These are phyloP conservation scores for Hypotaenidia okinawae DNA, from an alignment of 2,797 vertebrate species.

Conservation along the genomic window DNA sequence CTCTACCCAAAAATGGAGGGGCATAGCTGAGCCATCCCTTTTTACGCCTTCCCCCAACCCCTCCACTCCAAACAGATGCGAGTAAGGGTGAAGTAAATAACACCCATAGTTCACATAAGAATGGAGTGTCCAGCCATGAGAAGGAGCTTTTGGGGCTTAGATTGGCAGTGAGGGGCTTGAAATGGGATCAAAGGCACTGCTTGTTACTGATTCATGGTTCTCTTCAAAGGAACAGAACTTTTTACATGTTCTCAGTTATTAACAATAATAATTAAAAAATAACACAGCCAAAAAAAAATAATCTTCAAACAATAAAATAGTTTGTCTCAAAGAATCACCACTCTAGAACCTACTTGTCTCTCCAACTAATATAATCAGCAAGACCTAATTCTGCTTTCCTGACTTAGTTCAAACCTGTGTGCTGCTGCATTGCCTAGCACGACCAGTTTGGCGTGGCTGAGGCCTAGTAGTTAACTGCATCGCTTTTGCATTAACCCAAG, in stretches of 20 bases:
- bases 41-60: not conserved
- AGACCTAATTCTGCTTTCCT: not conserved
- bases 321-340: not conserved
- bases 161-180: not conserved
- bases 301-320: not conserved
- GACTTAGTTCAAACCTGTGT: not conserved
- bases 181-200: not conserved
- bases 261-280: not conserved
- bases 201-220: not conserved
- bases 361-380: not conserved
- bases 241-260: not conserved
- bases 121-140: not conserved
- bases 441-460: not conserved
- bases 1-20: not conserved
- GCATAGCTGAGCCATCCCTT: not conserved
- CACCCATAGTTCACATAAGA: not conserved
- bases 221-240: not conserved
- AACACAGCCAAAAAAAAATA: not conserved
- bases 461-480: not conserved
- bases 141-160: not conserved
- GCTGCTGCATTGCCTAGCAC: not conserved
- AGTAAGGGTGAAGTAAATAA: not conserved
- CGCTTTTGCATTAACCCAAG: not conserved
- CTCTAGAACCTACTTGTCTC: not conserved
- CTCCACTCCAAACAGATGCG: not conserved